Conservation (phyloP, 2,888 invertebrate species). For the Watsonalla binaria region DNA sequence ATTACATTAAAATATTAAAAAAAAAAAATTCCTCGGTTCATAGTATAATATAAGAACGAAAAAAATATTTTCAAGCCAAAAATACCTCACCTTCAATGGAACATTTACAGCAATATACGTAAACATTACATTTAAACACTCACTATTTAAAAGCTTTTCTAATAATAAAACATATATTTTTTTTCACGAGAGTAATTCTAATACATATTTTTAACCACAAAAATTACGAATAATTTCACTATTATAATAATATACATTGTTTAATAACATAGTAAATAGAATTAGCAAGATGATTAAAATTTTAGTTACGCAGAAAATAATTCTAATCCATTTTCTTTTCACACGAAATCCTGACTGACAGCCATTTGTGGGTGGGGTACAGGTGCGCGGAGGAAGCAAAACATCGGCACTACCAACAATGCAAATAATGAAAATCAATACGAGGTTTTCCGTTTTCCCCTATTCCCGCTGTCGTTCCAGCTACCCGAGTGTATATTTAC, state of each 20-base stretch:
- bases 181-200: background rate
- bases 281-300: constrained; percentile 6
- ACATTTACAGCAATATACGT: constrained; percentile 3
- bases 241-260: constrained; percentile 18
- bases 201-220: no score
- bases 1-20: constrained; percentile 4
- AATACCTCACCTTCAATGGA: constrained; percentile 22
- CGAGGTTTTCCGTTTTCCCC: constrained; percentile 10
- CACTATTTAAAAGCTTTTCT: background rate
- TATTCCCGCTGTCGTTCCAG: background rate
- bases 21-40: no score
- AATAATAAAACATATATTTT: background rate
- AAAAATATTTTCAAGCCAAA: background rate
- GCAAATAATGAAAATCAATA: constrained; percentile 26
- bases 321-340: constrained; percentile 23
- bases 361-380: constrained; percentile 63
- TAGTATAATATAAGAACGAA: no score
- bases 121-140: background rate
- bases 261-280: constrained; percentile 17
- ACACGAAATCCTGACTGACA: constrained; percentile 50
- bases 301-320: background rate
- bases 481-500: background rate
- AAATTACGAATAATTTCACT: constrained; percentile 4
- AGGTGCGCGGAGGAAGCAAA: constrained; percentile 42
- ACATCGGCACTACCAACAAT: constrained; percentile 49